Evolutionary conservation across 2,113 vertebrate genomes (phyloP).

Genomic region (Pyxicephalus adspersus): DNA sequence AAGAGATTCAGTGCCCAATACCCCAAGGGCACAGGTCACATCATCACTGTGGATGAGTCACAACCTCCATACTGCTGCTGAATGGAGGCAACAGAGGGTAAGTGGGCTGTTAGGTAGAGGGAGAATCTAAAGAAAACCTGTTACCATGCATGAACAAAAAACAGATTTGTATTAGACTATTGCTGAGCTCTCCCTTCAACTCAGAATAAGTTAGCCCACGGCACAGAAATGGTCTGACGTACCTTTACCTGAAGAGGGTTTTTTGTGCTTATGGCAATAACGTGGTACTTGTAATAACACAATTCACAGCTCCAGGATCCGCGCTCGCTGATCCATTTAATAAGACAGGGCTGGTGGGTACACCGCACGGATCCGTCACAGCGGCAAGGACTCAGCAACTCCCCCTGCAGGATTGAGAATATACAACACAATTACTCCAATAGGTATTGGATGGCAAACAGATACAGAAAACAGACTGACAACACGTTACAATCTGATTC

Average conservation of each 20-base stretch:
- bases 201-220: too few species aligned
- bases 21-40: too few species aligned
- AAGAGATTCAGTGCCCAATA: too few species aligned
- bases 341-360: slow-evolving; percentile 97
- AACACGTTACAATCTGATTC: background rate
- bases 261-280: slow-evolving; percentile 99
- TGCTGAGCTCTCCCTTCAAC: too few species aligned
- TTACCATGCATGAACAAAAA: too few species aligned
- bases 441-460: background rate
- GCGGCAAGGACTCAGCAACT: slow-evolving; percentile 95
- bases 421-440: background rate
- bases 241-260: slow-evolving; percentile 94
- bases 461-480: background rate
- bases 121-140: too few species aligned
- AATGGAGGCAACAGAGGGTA: too few species aligned
- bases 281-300: slow-evolving; percentile 99
- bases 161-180: too few species aligned
- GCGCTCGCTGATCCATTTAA: slow-evolving; percentile 98
- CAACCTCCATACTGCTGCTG: too few species aligned
- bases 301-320: slow-evolving; percentile 98
- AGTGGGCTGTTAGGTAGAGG: too few species aligned
- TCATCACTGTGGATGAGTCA: too few species aligned
- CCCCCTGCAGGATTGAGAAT: slow-evolving; percentile 78
- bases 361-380: slow-evolving; percentile 95
- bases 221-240: background rate